Percentiles rank a stretch among this genome's conserved stretches.
Evolutionary conservation across 2,113 vertebrate genomes (phyloP).

Genomic region (Trichomycterus rosablanca): DNA sequence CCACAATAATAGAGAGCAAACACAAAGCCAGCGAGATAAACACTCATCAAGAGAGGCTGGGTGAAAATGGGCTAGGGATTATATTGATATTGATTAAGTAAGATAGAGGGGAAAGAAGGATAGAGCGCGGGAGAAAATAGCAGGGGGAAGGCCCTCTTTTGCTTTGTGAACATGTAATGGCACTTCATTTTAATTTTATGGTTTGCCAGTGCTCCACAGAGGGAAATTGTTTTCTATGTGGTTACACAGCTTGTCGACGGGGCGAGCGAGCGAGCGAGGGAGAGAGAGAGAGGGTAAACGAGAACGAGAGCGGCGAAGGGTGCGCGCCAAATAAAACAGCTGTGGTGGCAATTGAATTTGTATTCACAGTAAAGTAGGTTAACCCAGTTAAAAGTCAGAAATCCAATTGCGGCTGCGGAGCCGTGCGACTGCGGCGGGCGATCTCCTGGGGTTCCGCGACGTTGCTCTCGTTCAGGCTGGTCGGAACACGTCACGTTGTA

Average conservation of each 20-base stretch:
- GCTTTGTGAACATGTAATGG: slow-evolving; percentile 60
- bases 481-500: slow-evolving; percentile 68
- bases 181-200: slow-evolving; percentile 75
- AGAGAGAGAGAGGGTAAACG: slow-evolving; percentile 16
- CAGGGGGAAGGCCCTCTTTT: slow-evolving; percentile 35
- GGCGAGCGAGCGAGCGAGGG: slow-evolving; percentile 39
- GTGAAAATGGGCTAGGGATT: slow-evolving; percentile 21
- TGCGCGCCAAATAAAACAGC: slow-evolving; percentile 68
- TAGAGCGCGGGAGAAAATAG: background rate
- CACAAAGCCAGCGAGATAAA: slow-evolving; percentile 15
- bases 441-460: slow-evolving; percentile 66
- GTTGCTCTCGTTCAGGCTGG: slow-evolving; percentile 63
- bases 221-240: slow-evolving; percentile 67
- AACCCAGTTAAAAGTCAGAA: slow-evolving; percentile 76
- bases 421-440: slow-evolving; percentile 61
- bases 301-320: slow-evolving; percentile 36
- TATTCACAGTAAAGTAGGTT: slow-evolving; percentile 76
- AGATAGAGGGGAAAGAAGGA: slow-evolving; percentile 8
- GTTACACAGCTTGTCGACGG: slow-evolving; percentile 65
- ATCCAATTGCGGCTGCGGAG: slow-evolving; percentile 71
- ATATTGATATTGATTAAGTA: slow-evolving; percentile 32
- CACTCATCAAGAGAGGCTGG: slow-evolving; percentile 3
- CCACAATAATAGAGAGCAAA: slow-evolving; percentile 7
- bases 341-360: slow-evolving; percentile 75
- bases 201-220: slow-evolving; percentile 68